Conservation (phyloP, 1,140 invertebrate species). For the Zeugodacus cucurbitae region DNA sequence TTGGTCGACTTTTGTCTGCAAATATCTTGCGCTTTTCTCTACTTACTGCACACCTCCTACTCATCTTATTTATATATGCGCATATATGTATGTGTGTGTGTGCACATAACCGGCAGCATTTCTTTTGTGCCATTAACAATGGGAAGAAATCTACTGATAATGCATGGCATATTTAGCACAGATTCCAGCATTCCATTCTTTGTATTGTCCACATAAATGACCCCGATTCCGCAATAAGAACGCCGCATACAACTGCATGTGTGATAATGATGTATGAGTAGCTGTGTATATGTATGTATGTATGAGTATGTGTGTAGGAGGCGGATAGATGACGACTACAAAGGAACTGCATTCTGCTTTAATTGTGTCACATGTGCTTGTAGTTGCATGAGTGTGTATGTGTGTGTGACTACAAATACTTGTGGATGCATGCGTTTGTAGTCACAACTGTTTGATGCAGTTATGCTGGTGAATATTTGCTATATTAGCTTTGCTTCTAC, state of each 20-base stretch:
- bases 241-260: neutral
- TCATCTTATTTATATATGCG: no score
- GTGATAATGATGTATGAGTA: neutral
- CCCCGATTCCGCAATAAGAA: conserved; percentile 6
- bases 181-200: conserved; percentile 11
- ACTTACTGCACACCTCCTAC: neutral
- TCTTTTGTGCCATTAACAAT: conserved; percentile 25
- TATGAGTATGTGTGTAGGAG: neutral
- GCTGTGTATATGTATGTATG: neutral
- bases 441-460: conserved; percentile 8
- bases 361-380: conserved; percentile 3
- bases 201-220: conserved; percentile 29
- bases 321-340: neutral
- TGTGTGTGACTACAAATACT: no score
- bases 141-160: neutral
- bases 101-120: neutral
- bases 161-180: conserved; percentile 13
- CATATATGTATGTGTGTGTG: neutral
- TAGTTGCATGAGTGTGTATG: neutral
- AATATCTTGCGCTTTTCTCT: neutral
- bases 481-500: neutral
- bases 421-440: neutral
- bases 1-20: neutral
- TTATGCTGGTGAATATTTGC: neutral
- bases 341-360: neutral